A percentile compares a stretch with the other conserved stretches of the same genome.
phyloP scores from a whole-genome alignment of 2,888 invertebrate genomes.

The Ophioninae sp. region DNA sequence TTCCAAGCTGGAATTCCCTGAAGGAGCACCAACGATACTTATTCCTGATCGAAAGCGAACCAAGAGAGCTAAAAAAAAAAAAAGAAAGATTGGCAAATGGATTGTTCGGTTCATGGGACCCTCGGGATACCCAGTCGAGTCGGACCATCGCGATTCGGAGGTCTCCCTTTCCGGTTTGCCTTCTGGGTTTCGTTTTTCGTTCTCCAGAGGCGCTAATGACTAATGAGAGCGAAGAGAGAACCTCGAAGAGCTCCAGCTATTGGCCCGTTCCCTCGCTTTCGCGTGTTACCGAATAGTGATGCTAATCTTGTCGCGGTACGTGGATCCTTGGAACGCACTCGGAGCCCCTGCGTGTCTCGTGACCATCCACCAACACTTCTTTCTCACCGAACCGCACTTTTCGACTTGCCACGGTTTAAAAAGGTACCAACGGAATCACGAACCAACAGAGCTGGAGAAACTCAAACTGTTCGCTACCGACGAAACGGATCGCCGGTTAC shows the following conservation, averaged over 20 bases:
- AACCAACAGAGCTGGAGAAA: constrained; percentile 32
- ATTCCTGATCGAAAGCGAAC: constrained; percentile 24
- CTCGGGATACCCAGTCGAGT: constrained; percentile 52
- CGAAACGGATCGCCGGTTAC: constrained; percentile 45
- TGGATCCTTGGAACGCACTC: constrained; percentile 72
- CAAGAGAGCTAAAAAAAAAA: constrained; percentile 6
- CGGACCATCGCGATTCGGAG: constrained; percentile 64
- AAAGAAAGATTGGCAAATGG: constrained; percentile 36
- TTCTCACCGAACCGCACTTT: constrained; percentile 55
- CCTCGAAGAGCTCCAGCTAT: constrained; percentile 66
- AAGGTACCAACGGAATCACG: not conserved
- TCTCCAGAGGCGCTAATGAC: constrained; percentile 70
- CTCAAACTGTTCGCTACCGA: constrained; percentile 40
- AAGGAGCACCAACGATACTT: constrained; percentile 37
- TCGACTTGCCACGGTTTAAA: constrained; percentile 54
- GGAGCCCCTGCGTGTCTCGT: constrained; percentile 68
- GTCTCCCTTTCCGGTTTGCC: constrained; percentile 42
- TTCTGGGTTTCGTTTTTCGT: constrained; percentile 39
- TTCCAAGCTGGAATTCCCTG: constrained; percentile 1
- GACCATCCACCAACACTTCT: constrained; percentile 62
- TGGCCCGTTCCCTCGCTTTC: constrained; percentile 68
- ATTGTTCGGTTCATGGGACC: constrained; percentile 36
- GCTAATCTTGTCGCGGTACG: constrained; percentile 76
- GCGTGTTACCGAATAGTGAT: constrained; percentile 77
- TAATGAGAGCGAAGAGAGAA: constrained; percentile 64